These are phyloP conservation scores for Metalampra italica DNA, from an alignment of 2,888 invertebrate genomes.

Conservation along the genomic window DNA sequence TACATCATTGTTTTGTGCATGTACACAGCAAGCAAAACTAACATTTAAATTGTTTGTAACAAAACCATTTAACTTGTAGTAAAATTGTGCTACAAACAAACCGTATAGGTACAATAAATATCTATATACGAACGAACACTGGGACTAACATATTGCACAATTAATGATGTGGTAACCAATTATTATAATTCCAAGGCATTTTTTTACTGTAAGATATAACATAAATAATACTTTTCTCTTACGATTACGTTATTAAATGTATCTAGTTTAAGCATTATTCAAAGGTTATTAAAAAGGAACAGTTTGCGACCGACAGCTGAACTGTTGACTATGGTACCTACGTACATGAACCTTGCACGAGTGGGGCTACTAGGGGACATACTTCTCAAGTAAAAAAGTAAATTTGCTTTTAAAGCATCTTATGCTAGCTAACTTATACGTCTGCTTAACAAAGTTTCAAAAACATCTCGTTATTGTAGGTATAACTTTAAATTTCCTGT, in stretches of 20 bases:
- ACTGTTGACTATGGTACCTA: slow-evolving; percentile 26
- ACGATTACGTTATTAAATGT: slow-evolving; percentile 21
- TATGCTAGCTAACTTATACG: slow-evolving; percentile 21
- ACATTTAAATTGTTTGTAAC: neutral
- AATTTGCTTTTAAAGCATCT: slow-evolving; percentile 49
- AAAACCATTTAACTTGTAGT: slow-evolving; percentile 2
- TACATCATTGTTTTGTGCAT: neutral
- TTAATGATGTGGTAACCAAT: slow-evolving; percentile 21
- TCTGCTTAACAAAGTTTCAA: slow-evolving; percentile 11
- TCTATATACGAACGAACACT: slow-evolving; percentile 20
- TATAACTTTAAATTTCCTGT: neutral
- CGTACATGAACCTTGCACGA: slow-evolving; percentile 43
- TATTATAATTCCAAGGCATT: slow-evolving; percentile 29
- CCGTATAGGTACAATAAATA: slow-evolving; percentile 6
- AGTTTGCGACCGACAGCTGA: slow-evolving; percentile 31
- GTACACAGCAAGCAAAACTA: neutral
- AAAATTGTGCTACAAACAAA: slow-evolving; percentile 9
- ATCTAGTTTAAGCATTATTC: slow-evolving; percentile 17
- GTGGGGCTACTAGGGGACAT: slow-evolving; percentile 47
- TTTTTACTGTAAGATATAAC: slow-evolving; percentile 35
- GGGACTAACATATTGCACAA: slow-evolving; percentile 21
- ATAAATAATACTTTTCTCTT: slow-evolving; percentile 52
- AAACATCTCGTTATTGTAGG: slow-evolving; percentile 9
- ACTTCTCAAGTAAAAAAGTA: slow-evolving; percentile 40
- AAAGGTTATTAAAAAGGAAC: slow-evolving; percentile 46